Evolutionary conservation across 2,113 vertebrate genomes (phyloP), one percentile per base, ranked within the genome.

Genomic region (Ornithorhynchus anatinus): DNA sequence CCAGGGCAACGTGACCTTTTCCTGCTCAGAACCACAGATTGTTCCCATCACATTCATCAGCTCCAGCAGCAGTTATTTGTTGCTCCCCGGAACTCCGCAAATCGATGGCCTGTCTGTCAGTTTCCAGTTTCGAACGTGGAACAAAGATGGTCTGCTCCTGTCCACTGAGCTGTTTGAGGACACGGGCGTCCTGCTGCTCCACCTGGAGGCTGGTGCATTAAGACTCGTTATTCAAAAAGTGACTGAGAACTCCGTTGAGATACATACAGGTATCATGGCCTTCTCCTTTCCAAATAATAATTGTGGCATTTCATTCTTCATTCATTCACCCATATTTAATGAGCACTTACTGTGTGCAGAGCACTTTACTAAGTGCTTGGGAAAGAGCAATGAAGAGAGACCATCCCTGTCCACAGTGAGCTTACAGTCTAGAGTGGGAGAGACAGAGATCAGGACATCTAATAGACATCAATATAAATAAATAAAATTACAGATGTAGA

Each of bases 1-100:
- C 10, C 88, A 98, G 97, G 97, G 97, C 38, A 99, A 99, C 1
- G 96, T 99, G 86, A 98, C 97, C 56, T 99, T 99, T 94, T 95
- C 94, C 29, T 99, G 97, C 82, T 96, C 96, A 0, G 95, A 95
- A 83, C 92, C 95, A 75, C 96, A 94, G 74, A 93, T 96, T 68
- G 94, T 96, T 59, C 93, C 96, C 23, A 95, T 96, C 90, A 99
- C 96, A 54, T 99, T 99, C 66, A 71, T 94, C 74, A 97, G 91
- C 75, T 62, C 92, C 86, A 91, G 86, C 69, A 90, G 80, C 85
- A 97, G 97, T 89, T 98, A 95, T 82, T 86, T 99, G 92, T 87
- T 94, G 3, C 88, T 98, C n/a, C 95, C 95, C 0, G 92, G 95
- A 15, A 93, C 91, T 17, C 89, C 92, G 36, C 87, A 90, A 16